Conservation (phyloP, 1,140 invertebrate species). For the Agrypnia vestita region DNA sequence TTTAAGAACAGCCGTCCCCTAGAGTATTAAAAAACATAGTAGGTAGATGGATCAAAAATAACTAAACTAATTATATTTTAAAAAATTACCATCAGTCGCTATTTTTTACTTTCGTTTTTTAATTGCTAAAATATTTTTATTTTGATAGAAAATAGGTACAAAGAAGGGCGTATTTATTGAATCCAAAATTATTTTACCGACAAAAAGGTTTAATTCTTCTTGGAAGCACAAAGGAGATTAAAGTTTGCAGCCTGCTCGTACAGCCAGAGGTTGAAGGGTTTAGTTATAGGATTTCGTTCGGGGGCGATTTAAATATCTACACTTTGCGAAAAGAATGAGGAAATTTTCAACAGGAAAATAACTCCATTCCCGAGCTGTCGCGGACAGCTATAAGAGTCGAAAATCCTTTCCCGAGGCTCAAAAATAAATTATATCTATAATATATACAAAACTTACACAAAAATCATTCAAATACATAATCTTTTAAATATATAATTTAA, state of each 20-base stretch:
- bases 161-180: too few relatives aligned
- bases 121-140: too few relatives aligned
- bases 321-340: background rate
- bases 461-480: background rate
- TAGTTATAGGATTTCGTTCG: background rate
- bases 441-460: constrained; percentile 3
- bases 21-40: background rate
- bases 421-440: background rate
- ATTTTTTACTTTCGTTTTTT: too few relatives aligned
- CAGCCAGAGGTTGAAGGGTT: background rate
- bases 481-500: too few relatives aligned
- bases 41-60: too few relatives aligned
- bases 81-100: too few relatives aligned
- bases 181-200: background rate
- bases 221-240: constrained; percentile 2
- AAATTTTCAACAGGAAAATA: constrained; percentile 12
- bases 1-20: background rate
- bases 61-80: too few relatives aligned
- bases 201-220: constrained; percentile 23
- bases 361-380: constrained; percentile 4
- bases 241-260: background rate
- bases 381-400: background rate
- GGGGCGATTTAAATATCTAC: constrained; percentile 8
- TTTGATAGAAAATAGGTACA: background rate
- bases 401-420: constrained; percentile 10